Percentiles rank a stretch among this genome's conserved stretches.
Evolutionary conservation across 2,113 vertebrate genomes (phyloP).

Genomic region (Nymphicus hollandicus): DNA sequence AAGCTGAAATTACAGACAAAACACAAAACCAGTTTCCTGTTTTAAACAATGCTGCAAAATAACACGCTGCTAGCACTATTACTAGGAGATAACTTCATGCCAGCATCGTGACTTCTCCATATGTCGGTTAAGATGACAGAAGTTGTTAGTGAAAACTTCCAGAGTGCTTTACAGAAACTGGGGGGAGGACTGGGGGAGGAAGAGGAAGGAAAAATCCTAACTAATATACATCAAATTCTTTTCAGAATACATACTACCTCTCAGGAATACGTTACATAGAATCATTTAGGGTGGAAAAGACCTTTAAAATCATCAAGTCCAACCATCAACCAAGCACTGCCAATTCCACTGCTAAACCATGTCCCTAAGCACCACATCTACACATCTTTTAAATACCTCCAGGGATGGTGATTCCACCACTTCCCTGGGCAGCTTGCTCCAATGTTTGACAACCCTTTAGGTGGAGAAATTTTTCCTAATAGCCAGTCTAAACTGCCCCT

Average conservation of each 20-base stretch:
- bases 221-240: background rate
- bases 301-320: background rate
- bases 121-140: conserved; percentile 28
- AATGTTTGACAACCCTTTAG: background rate
- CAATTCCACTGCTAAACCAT: background rate
- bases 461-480: background rate
- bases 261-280: background rate
- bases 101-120: conserved; percentile 47
- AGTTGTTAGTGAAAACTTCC: conserved; percentile 49
- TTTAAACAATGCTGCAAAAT: conserved; percentile 16
- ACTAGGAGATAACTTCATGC: background rate
- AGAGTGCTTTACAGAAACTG: conserved; percentile 8
- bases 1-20: conserved; percentile 42
- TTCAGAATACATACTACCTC: background rate
- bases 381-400: background rate
- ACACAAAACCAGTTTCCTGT: conserved; percentile 1
- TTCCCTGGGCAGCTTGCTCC: background rate
- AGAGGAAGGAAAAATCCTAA: background rate
- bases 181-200: no score
- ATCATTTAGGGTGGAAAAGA: background rate
- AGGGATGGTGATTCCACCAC: background rate
- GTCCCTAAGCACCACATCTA: no score
- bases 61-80: conserved; percentile 17
- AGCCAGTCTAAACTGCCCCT: background rate
- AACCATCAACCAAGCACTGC: background rate